Base-by-base conservation (phyloP, 2,888 invertebrate genomes). In the Panopea generosa region DNA sequence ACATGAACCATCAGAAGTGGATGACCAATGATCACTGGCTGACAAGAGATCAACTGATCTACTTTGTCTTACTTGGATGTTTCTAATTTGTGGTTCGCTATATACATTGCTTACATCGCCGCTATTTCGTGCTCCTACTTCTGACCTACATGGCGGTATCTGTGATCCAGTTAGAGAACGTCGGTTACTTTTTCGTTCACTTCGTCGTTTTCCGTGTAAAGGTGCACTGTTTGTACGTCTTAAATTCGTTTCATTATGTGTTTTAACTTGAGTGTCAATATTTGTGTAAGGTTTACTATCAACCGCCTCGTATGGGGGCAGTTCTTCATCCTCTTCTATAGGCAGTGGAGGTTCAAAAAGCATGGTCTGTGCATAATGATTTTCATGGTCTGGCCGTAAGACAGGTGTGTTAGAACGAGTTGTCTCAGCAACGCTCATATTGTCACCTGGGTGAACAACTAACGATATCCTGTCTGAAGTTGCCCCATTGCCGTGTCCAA, bases 301-400 rank as follows among this genome's bases (percentile, higher is more conserved):
- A 33, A 75, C 71, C 49, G 73, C 81, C 65, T 86, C 86, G 75
- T 89, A 89, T 1, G 89, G 87, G 14, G 89, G 89, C n/a, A 88
- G 67, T 40, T 86, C 85, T 29, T 89, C 89, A 73, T 88, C 89
- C 61, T 88, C 85, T 49, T 84, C 84, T 40, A 84, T 84, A 11
- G 84, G 82, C 18, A 84, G 20, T 9, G 84, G 82, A 1, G 75
- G 67, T 33, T 69, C 74, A 45, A 78, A 76, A n/a, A 77, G 47
- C 27, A 56, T 22, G 26, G 62, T 73, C 27, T 74, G 71, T 9
- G 81, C 80, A 49, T 80, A 81, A 38, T 70, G 71, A 33, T 49
- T 60, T 60, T 76, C 76, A 45, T 26, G 55, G 2, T 20, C 24
- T 3, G 40, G 18, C 1, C 27, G 62, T 20, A 33, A 24, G 14